Conservation (phyloP, 2,113 vertebrate species). For the Saguinus imperator region DNA sequence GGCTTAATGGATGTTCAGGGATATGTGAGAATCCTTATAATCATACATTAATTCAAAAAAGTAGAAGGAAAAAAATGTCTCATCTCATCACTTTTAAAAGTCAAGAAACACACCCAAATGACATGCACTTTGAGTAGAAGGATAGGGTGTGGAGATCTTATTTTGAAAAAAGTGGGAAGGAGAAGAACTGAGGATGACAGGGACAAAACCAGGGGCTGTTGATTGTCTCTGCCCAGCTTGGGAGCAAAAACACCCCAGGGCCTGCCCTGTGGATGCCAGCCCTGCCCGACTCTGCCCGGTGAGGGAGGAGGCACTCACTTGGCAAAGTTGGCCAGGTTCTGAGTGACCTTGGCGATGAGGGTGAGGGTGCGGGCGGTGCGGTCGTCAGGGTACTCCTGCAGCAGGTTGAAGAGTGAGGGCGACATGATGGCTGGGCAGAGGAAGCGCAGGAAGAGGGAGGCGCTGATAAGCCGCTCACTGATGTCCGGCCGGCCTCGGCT, state of each 20-base stretch:
- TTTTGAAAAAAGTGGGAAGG: background rate
- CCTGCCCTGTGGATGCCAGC: background rate
- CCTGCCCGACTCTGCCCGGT: accelerated
- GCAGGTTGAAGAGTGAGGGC: constrained; percentile 96
- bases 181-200: too few relatives aligned
- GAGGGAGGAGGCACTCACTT: constrained; percentile 86
- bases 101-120: background rate
- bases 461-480: constrained; percentile 98
- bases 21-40: background rate
- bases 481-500: constrained; percentile 96
- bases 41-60: constrained; percentile 7
- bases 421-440: constrained; percentile 99
- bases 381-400: constrained; percentile 98
- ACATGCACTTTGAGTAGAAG: background rate
- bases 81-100: constrained; percentile 12
- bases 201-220: background rate
- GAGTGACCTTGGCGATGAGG: constrained; percentile 98
- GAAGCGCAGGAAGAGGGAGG: constrained; percentile 97
- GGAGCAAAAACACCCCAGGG: background rate
- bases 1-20: background rate
- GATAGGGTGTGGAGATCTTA: background rate
- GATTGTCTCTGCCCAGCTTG: too few relatives aligned
- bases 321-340: constrained; percentile 99
- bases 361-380: constrained; percentile 97
- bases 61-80: constrained; percentile 42